Percentiles rank a stretch among this genome's conserved stretches.
Evolutionary conservation across 2,113 vertebrate species (phyloP).

Genomic region (Spheniscus mendiculus): DNA sequence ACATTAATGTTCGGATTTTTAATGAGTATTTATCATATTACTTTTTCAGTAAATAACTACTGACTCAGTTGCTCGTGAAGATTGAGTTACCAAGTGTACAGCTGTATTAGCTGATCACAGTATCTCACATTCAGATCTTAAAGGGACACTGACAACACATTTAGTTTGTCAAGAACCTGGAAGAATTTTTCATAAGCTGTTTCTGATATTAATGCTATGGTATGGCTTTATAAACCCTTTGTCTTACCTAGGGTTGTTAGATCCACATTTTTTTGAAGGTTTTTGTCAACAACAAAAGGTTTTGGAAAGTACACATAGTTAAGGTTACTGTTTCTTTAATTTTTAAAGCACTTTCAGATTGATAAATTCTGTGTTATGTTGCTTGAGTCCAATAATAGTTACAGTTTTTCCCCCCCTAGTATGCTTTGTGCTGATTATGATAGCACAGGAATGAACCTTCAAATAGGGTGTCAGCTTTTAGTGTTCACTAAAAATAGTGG

Average conservation of each 20-base stretch:
- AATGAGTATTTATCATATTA: background rate
- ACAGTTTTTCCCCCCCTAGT: accelerated
- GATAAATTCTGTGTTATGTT: background rate
- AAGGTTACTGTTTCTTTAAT: background rate
- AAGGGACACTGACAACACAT: background rate
- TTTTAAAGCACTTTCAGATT: background rate
- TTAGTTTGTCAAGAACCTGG: background rate
- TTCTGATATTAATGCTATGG: background rate
- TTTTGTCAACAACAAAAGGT: background rate
- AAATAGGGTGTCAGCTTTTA: background rate
- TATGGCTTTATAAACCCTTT: background rate
- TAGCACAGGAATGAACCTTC: background rate
- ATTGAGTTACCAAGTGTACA: background rate
- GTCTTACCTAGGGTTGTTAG: background rate
- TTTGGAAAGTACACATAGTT: background rate
- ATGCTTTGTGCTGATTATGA: background rate
- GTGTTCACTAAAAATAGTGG: accelerated
- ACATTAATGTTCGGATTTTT: background rate
- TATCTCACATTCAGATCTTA: background rate
- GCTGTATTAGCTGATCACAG: background rate
- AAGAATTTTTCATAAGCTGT: background rate
- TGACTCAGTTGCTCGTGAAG: background rate
- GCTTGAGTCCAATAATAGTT: background rate
- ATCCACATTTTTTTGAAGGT: background rate
- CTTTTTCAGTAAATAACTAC: background rate